Percentiles rank a stretch among this genome's conserved stretches.
Conservation (phyloP, 2,797 vertebrate genomes). For the Melanogrammus aeglefinus region DNA sequence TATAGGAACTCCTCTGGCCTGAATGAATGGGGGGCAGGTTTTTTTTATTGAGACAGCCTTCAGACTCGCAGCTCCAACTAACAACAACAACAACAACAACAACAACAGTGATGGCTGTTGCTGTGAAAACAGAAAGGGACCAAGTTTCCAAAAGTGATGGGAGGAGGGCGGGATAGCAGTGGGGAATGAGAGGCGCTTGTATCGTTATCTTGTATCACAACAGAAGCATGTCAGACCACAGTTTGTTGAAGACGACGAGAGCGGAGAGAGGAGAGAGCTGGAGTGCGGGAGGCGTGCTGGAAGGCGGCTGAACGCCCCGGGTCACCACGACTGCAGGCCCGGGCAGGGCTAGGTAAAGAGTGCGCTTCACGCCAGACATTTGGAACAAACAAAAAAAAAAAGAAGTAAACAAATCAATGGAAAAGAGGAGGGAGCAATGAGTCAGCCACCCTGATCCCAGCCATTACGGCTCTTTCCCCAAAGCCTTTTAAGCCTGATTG, state of each 20-base stretch:
- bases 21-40: no score
- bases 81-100: background rate
- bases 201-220: background rate
- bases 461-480: slow-evolving; percentile 50
- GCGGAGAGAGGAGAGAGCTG: background rate
- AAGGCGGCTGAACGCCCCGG: slow-evolving; percentile 4
- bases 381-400: slow-evolving; percentile 50
- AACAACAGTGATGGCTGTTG: background rate
- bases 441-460: slow-evolving; percentile 54
- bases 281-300: background rate
- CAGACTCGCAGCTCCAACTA: background rate
- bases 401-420: background rate
- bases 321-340: background rate
- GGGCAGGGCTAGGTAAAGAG: slow-evolving; percentile 38
- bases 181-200: background rate
- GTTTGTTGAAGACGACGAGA: background rate
- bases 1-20: no score
- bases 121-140: background rate
- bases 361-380: slow-evolving; percentile 23
- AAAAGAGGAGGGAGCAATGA: slow-evolving; percentile 50
- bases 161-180: background rate
- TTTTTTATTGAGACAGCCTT: background rate
- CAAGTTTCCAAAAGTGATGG: background rate
- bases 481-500: slow-evolving; percentile 55
- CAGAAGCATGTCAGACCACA: background rate